Evolutionary conservation across 2,797 vertebrate species (phyloP), one percentile per base, ranked within the genome.

Genomic region (Myotis daubentonii): DNA sequence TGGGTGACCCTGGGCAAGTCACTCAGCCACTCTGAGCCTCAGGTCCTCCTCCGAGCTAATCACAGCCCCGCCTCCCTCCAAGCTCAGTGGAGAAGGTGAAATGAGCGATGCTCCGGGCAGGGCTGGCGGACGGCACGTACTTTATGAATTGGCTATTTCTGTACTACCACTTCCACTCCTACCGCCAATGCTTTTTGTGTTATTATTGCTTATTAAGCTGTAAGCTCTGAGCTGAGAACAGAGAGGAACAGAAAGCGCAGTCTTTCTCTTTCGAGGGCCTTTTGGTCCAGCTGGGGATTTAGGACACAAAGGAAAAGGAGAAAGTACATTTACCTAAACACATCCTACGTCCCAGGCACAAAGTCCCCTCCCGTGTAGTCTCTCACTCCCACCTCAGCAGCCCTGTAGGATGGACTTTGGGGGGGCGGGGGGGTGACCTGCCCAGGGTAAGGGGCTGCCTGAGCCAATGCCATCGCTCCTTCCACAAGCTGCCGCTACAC

Each of bases 141-240:
- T 19, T 44, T 8, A 2, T 1, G 51, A 8, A 38, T 15, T 38
- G 44, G 33, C 47, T 16, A 1, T 25, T 10, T 8, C 19, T 7
- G 0, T 15, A 13, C 41, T 33, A 4, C 33, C 11, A 4, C 41
- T 0, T 16, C 36, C 8, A 5, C n/a, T 20, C 0, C 65, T 5
- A 23, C 15, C 0, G 1, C 13, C 4, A 16, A 19, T 30, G 23
- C n/a, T 25, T 16, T 47, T 9, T 25, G 17, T 33, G 5, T 44
- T 57, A 10, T 8, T 12, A 47, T 9, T 1, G 23, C 30, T 49
- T 28, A 30, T 0, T 12, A 4, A 57, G 36, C 13, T 49, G 8
- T 16, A 8, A 71, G 70, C 36, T 76, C 51, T 6, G 8, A 8
- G 19, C 65, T 68, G 65, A 60, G 6, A n/a, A 51, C 0, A 6